These are phyloP conservation scores for Chirona hameri DNA, from an alignment of 2,888 invertebrate genomes.

Conservation along the genomic window DNA sequence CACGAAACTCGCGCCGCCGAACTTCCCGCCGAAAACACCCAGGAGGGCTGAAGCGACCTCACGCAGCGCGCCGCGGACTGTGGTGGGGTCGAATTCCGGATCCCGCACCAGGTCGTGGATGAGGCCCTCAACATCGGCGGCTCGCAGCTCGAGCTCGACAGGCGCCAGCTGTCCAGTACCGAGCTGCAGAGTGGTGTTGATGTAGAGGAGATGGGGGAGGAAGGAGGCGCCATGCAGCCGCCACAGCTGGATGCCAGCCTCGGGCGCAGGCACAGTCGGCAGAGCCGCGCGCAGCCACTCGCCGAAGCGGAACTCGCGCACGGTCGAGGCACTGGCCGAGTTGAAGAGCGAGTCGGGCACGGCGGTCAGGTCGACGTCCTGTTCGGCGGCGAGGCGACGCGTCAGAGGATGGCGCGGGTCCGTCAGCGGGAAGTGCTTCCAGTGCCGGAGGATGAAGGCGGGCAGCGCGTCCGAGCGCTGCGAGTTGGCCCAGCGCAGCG, in stretches of 20 bases:
- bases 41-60: neutral
- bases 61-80: neutral
- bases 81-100: neutral
- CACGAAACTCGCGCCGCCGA: constrained; percentile 10
- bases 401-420: neutral
- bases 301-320: neutral
- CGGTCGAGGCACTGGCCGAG: neutral
- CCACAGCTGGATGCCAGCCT: neutral
- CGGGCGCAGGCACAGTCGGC: neutral
- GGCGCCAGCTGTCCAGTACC: neutral
- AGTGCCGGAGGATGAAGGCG: neutral
- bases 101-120: constrained; percentile 1
- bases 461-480: neutral
- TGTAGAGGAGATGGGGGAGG: neutral
- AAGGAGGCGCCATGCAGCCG: constrained; percentile 22
- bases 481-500: neutral
- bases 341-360: neutral
- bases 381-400: neutral
- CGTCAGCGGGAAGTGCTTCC: neutral
- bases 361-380: neutral
- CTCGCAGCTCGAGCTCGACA: neutral
- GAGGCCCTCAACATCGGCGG: neutral
- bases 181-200: constrained; percentile 1
- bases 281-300: neutral
- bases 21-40: neutral